These are phyloP conservation scores for Temnopleurus reevesii DNA, from an alignment of 53 echinoderm and acorn worm genomes.

Conservation along the genomic window DNA sequence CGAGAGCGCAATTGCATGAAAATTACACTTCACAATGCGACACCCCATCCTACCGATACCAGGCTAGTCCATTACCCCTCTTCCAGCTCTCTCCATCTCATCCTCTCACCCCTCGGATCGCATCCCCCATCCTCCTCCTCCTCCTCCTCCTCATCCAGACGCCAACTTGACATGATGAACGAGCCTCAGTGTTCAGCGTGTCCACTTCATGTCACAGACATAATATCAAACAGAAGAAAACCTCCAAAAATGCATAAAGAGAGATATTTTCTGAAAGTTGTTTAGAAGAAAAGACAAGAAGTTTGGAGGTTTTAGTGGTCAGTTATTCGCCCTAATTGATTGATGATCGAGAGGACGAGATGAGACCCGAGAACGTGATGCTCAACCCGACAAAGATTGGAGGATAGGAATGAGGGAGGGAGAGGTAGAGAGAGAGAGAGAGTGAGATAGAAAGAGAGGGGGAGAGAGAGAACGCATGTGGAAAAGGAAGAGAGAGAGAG, in stretches of 20 bases:
- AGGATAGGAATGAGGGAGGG: not conserved
- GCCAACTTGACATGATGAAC: constrained; percentile 41
- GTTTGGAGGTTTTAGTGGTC: constrained; percentile 59
- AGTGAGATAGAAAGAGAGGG: not conserved
- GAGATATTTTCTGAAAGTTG: constrained; percentile 30
- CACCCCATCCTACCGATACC: not conserved
- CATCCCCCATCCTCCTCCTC: not conserved
- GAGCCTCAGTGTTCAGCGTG: constrained; percentile 14
- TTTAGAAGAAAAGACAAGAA: constrained; percentile 42
- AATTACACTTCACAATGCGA: not conserved
- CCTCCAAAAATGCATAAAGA: constrained; percentile 29
- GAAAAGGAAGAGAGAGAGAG: not conserved
- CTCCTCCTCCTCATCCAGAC: constrained; percentile 3
- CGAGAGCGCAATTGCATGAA: constrained; percentile 11
- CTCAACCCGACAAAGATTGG: constrained; percentile 14
- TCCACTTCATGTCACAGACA: constrained; percentile 44
- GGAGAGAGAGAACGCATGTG: not conserved
- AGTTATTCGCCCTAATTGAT: constrained; percentile 52
- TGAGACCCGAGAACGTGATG: constrained; percentile 11
- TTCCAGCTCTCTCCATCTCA: not conserved
- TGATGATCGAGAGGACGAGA: not conserved
- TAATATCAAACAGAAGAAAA: not conserved
- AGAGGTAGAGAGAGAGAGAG: not conserved
- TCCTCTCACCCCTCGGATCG: not conserved
- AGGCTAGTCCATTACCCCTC: constrained; percentile 13